Evolutionary conservation across 2,888 invertebrate species (phyloP).

Genomic region (Meiosimyza platycephala): DNA sequence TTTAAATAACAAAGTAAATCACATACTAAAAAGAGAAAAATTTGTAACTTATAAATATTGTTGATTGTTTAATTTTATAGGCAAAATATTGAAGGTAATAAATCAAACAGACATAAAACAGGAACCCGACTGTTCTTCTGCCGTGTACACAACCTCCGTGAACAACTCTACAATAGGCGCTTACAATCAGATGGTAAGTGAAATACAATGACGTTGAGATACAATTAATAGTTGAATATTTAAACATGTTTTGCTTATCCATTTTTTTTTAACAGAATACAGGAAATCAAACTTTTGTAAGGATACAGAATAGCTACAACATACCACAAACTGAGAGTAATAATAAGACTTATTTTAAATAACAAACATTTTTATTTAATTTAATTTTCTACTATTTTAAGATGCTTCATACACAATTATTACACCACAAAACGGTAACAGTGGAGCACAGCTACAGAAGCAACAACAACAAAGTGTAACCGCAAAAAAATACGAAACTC

Average conservation of each 20-base stretch:
- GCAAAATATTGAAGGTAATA: slow-evolving; percentile 62
- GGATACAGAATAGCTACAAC: slow-evolving; percentile 60
- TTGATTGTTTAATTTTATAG: slow-evolving; percentile 48
- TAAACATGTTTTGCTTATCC: slow-evolving; percentile 26
- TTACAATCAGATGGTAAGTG: slow-evolving; percentile 59
- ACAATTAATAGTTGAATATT: not conserved
- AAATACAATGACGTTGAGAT: not conserved
- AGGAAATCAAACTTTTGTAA: slow-evolving; percentile 59
- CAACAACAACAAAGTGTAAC: slow-evolving; percentile 44
- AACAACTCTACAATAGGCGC: slow-evolving; percentile 56
- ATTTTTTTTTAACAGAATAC: slow-evolving; percentile 51
- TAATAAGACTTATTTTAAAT: slow-evolving; percentile 35
- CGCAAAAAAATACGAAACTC: slow-evolving; percentile 51
- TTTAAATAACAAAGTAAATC: no score
- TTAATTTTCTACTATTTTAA: slow-evolving; percentile 43
- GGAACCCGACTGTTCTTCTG: slow-evolving; percentile 48
- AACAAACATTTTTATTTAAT: slow-evolving; percentile 5
- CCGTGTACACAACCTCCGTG: slow-evolving; percentile 46
- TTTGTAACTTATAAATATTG: no score
- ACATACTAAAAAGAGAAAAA: no score
- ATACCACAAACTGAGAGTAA: slow-evolving; percentile 62
- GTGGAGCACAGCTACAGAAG: slow-evolving; percentile 39
- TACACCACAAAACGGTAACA: slow-evolving; percentile 47
- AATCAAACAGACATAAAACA: slow-evolving; percentile 61
- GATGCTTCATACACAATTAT: slow-evolving; percentile 62